Base-by-base conservation (phyloP, 2,888 invertebrate genomes). In the Oegoconia quadripuncta region DNA sequence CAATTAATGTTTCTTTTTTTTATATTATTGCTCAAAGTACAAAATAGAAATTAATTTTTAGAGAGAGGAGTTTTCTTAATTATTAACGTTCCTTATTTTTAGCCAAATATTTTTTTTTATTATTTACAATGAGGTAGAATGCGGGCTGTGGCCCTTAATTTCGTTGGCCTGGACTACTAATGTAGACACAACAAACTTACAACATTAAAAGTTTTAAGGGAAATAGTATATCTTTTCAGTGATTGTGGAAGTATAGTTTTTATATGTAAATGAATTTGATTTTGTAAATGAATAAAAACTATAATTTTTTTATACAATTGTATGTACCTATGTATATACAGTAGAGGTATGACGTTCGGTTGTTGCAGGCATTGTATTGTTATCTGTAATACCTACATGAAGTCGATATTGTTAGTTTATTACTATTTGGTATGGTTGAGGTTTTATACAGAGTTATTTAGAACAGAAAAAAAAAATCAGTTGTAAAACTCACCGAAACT, bases 81-180 rank as follows among this genome's bases (percentile, higher is more conserved):
- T n/a, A n/a, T n/a, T n/a, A 58, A 69, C 55, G 54, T 68, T 65
- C 65, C 74, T 78, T 81, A 80, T 54, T 77, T 32, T 74, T 78
- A 82, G 79, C 77, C 78, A 77, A 84, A 79, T 75, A 66, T 56
- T 47, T 67, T 65, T 59, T 53, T 52, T 63, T 63, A 57, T 60
- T 82, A 84, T 82, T 64, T 84, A 86, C 83, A 87, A 80, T 84
- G 86, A 87, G 86, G 86, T 84, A 87, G 86, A 80, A 76, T 65
- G 59, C 50, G 80, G 82, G 82, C 64, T 55, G 46, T 50, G 60
- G 73, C 76, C 77, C 64, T 74, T 55, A 67, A 74, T 74, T 76
- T 78, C 71, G 72, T 75, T 73, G 72, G 74, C 73, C 74, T 64
- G 65, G 55, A 67, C 60, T 55, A 46, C 51, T 51, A 58, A 6